Conservation (phyloP, 2,888 invertebrate genomes). For the Synergus gifuensis region DNA sequence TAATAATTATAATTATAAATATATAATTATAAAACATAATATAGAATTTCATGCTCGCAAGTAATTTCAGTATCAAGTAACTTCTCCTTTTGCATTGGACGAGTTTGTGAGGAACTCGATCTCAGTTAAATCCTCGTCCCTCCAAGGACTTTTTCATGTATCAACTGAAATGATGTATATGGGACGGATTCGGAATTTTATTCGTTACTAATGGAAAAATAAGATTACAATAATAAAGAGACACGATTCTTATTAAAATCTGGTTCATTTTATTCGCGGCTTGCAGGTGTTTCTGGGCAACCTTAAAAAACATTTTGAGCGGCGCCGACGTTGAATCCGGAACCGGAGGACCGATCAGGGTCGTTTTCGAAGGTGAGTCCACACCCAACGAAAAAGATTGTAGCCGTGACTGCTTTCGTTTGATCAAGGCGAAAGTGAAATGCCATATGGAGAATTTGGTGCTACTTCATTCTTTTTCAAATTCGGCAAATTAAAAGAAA, state of each 20-base stretch:
- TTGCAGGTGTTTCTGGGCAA: constrained; percentile 6
- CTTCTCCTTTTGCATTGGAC: constrained; percentile 4
- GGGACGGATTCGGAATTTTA: constrained; percentile 5
- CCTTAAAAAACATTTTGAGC: not conserved
- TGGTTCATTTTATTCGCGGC: not conserved
- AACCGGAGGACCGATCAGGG: constrained; percentile 53
- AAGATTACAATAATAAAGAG: not conserved
- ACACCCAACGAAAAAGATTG: constrained; percentile 32
- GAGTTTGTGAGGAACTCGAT: constrained; percentile 22
- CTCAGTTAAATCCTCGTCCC: constrained; percentile 24
- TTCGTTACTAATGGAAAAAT: constrained; percentile 5
- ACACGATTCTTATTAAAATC: constrained; percentile 1
- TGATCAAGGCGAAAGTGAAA: constrained; percentile 37
- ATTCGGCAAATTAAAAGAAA: not conserved
- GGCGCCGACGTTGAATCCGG: constrained; percentile 47
- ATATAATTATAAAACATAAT: not conserved
- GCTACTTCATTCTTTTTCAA: not conserved
- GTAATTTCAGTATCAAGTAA: constrained; percentile 3
- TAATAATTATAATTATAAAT: too few species aligned
- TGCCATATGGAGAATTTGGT: constrained; percentile 21
- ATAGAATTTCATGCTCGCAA: not conserved
- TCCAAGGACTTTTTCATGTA: constrained; percentile 1
- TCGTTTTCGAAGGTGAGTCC: constrained; percentile 50
- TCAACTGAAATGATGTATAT: not conserved
- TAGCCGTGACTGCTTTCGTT: constrained; percentile 38